Base-by-base conservation (phyloP, 2,888 invertebrate species). In the Lysandra coridon region DNA sequence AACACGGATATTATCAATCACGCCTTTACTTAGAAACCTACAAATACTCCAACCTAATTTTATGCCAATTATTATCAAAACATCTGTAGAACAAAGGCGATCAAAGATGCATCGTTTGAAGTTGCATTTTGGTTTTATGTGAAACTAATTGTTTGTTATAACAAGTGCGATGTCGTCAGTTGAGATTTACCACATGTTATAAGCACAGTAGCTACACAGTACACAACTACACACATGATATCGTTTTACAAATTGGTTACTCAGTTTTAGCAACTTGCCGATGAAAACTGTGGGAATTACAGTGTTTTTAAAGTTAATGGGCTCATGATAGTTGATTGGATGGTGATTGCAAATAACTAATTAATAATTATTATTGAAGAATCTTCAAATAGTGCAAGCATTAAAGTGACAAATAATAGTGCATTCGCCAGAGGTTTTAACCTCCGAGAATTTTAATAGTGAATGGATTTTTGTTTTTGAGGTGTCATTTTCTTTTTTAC, bases 181-280 rank as follows among this genome's bases (percentile, higher is more conserved):
- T 74, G 74, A 74, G 40, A 23, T 44, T 74, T 74, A 74, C 74
- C 74, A 74, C 44, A 74, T 74, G 74, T n/a, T 74, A 40, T 10
- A 40, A 44, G 44, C 74, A 64, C 30, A 64, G 7, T 23, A 30
- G 23, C 44, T 10, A 1, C 2, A 33, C 0, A 23, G 23, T 23
- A 23, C 23, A 30, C 37, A 37, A n/a, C 37, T 37, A 10, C 10
- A 30, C 37, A 37, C 69, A 14, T 69, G 69, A 69, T 69, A 37
- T 33, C 14, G 69, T 14, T 69, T 14, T 33, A 69, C 69, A 69
- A 69, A 69, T 64, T 64, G 12, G 12, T 14, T 69, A 69, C 69
- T 10, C 62, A 23, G 7, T 7, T 69, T 69, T 69, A 30, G 2
- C 30, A 30, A 10, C 30, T 64, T 64, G 10, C 64, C 30, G 64